Base-by-base conservation (phyloP, 1,140 invertebrate species). In the Conus betulinus region DNA sequence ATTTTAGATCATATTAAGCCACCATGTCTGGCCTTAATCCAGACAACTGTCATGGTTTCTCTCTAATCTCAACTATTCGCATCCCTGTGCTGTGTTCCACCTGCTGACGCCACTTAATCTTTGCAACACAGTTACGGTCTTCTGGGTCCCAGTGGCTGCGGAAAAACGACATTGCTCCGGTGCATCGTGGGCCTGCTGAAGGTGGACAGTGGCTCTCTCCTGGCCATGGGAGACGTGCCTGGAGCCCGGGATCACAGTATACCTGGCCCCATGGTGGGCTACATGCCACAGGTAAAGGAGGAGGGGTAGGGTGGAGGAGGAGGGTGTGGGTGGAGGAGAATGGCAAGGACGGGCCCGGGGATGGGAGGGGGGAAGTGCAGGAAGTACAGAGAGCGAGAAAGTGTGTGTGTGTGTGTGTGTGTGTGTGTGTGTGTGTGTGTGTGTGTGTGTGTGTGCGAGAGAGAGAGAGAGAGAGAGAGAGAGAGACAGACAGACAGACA, bases 101-200 rank as follows among this genome's bases (percentile, higher is more conserved):
- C 39, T 39, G 39, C 39, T 39, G 0, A 39, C 39, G 39, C 39
- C 39, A 3, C 39, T 39, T 3, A n/a, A 39, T 3, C 39, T 39
- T 39, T 0, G 39, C 39, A 63, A 87, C 90, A 84, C 83, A 95
- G 93, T 23, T 95, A 95, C 91, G 94, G 94, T 27, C 85, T 95
- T 3, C 88, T 95, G 17, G 94, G 94, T 17, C 93, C 94, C 13
- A 95, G 94, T 91, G 94, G 94, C 13, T 95, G 94, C 92, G 94
- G 95, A 23, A 95, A 96, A 88, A 96, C 95, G 39, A 95, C 95
- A 15, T 85, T 96, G 27, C 89, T 96, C 51, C 88, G 93, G 88
- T 95, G 94, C 90, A 93, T 95, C 83, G 91, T 96, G 11, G 95
- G 95, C 11, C 87, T 93, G 83, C 76, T 95, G 39, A 90, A 88